phyloP scores from a whole-genome alignment of 2,888 invertebrate species.

The Mongoloraphidia duomilia region DNA sequence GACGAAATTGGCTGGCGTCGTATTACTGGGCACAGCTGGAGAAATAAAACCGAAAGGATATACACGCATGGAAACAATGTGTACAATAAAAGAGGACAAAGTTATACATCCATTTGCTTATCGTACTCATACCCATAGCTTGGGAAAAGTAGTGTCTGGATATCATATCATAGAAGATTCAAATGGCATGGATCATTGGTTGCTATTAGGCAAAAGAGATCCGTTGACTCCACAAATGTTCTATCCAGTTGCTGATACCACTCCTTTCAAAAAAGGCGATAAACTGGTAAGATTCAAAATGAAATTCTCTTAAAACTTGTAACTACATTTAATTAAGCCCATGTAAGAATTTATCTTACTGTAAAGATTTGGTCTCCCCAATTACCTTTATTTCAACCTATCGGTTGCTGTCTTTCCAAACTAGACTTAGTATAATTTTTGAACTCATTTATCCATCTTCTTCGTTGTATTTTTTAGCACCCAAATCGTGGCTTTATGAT shows the following conservation, averaged over 20 bases:
- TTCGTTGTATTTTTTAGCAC: too few species aligned
- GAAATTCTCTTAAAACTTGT: too few species aligned
- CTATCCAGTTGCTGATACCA: constrained; percentile 56
- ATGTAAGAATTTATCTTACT: too few species aligned
- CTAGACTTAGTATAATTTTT: too few species aligned
- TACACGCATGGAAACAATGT: constrained; percentile 86
- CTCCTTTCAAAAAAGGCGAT: constrained; percentile 55
- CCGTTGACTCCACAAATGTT: constrained; percentile 91
- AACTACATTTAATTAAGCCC: too few species aligned
- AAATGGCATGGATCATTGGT: constrained; percentile 54
- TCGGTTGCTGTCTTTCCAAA: too few species aligned
- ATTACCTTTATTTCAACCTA: too few species aligned
- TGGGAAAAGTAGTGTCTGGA: constrained; percentile 74
- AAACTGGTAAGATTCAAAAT: constrained; percentile 34
- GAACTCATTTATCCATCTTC: too few species aligned
- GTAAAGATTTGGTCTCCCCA: too few species aligned
- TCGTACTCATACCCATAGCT: constrained; percentile 83
- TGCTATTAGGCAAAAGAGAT: constrained; percentile 68
- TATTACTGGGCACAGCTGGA: constrained; percentile 80
- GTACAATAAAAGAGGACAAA: constrained; percentile 64
- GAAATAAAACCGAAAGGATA: constrained; percentile 49
- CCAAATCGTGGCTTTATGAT: too few species aligned
- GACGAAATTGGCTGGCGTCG: constrained; percentile 79
- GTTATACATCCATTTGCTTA: constrained; percentile 89
- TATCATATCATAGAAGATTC: constrained; percentile 51